Conservation (phyloP, 2,888 invertebrate species). For the Cantharis lateralis region DNA sequence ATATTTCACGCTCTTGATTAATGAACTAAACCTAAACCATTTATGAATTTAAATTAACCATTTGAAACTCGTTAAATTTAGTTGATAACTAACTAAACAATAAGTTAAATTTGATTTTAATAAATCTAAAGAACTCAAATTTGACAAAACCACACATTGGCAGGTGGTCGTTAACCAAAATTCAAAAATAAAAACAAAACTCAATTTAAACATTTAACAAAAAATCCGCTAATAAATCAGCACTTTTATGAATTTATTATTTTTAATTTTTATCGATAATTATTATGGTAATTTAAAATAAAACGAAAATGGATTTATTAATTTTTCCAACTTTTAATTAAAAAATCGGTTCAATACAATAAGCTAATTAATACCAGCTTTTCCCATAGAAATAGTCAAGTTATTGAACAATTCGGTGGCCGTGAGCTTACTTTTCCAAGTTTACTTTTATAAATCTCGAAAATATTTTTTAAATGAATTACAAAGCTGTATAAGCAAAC, state of each 20-base stretch:
- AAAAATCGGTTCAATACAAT: neutral
- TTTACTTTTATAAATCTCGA: neutral
- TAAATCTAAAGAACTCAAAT: neutral
- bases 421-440: neutral
- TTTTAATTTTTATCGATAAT: neutral
- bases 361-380: neutral
- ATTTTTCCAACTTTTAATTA: neutral
- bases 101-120: neutral
- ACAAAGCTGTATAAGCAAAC: neutral
- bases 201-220: too few relatives aligned
- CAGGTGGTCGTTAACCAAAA: neutral
- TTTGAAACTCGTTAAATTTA: neutral
- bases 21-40: neutral
- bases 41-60: neutral
- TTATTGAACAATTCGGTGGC: neutral
- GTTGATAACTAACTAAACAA: neutral
- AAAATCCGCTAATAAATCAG: too few relatives aligned
- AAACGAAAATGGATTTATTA: neutral
- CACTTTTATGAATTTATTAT: neutral
- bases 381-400: neutral
- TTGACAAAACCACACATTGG: too few relatives aligned
- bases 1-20: neutral
- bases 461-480: neutral
- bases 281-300: neutral
- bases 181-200: too few relatives aligned